Percentiles rank a stretch among this genome's conserved stretches.
Evolutionary conservation across 2,797 vertebrate genomes (phyloP).

Genomic region (Trachurus trachurus): DNA sequence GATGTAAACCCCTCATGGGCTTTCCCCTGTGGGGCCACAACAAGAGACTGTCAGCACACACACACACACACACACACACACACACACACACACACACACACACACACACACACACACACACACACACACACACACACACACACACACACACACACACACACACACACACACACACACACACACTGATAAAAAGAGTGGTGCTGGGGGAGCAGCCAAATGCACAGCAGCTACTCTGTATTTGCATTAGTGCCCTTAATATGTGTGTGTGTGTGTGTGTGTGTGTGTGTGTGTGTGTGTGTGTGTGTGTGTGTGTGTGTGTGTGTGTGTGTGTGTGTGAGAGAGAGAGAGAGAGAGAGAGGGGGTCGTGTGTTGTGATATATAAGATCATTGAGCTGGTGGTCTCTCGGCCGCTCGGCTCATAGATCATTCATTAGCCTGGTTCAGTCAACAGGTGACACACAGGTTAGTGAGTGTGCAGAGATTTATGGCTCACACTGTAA

Average conservation of each 20-base stretch:
- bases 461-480: slow-evolving; percentile 16
- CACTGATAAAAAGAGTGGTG: slow-evolving; percentile 1
- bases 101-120: no score
- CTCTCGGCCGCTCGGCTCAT: slow-evolving; percentile 22
- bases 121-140: no score
- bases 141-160: no score
- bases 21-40: slow-evolving; percentile 5
- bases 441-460: slow-evolving; percentile 47
- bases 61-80: no score
- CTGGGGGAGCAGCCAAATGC: background rate
- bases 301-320: background rate
- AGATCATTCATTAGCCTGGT: slow-evolving; percentile 44
- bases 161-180: background rate
- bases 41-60: background rate
- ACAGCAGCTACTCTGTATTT: background rate
- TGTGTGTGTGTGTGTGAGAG: slow-evolving; percentile 8
- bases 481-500: slow-evolving; percentile 9
- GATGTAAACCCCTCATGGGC: slow-evolving; percentile 38
- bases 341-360: no score
- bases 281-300: slow-evolving; percentile 13
- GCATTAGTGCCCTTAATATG: slow-evolving; percentile 11
- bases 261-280: background rate
- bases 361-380: slow-evolving; percentile 1
- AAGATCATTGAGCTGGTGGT: background rate
- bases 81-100: no score